phyloP scores from a whole-genome alignment of 2,888 invertebrate genomes.

The Volucella zonaria region DNA sequence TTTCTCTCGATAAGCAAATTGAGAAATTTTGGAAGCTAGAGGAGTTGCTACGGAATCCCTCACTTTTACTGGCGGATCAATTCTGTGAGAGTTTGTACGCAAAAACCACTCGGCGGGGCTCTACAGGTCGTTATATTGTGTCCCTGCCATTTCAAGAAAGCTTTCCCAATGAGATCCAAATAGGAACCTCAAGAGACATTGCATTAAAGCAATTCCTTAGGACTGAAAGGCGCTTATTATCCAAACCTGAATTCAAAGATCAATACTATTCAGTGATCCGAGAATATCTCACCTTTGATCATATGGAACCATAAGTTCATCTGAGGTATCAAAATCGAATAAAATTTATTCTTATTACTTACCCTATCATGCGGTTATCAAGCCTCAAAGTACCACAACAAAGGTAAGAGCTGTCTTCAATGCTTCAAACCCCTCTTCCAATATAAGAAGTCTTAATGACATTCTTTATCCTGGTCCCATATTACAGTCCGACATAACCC shows the following conservation, averaged over 20 bases:
- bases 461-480: conserved; percentile 2
- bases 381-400: conserved; percentile 12
- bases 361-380: conserved; percentile 24
- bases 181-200: not conserved
- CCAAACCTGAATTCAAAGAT: conserved; percentile 1
- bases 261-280: conserved; percentile 33
- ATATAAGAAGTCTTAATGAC: not conserved
- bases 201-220: conserved; percentile 10
- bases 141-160: not conserved
- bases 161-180: not conserved
- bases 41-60: not conserved
- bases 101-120: not conserved
- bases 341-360: conserved; percentile 15
- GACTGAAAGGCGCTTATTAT: not conserved
- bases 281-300: too few relatives aligned
- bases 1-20: conserved; percentile 4
- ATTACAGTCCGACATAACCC: conserved; percentile 12
- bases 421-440: conserved; percentile 1
- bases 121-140: not conserved
- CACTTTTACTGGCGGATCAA: not conserved
- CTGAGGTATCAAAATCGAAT: not conserved
- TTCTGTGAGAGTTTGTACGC: conserved; percentile 8
- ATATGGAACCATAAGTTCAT: not conserved
- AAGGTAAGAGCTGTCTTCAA: conserved; percentile 16
- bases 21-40: conserved; percentile 26